These are phyloP conservation scores for Papilio polytes DNA, from an alignment of 1,140 invertebrate species.

Conservation along the genomic window DNA sequence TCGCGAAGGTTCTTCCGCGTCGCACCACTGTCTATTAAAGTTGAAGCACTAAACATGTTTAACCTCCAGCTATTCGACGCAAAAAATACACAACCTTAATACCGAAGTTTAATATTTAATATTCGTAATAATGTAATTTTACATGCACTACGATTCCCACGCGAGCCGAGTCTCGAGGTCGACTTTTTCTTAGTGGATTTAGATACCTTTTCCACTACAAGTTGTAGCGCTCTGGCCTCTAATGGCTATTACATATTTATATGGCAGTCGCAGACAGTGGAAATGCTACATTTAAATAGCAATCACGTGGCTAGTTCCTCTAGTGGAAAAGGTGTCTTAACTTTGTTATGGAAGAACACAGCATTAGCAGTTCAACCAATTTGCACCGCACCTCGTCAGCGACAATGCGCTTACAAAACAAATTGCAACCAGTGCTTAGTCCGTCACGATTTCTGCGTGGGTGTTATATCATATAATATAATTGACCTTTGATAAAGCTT, in stretches of 20 bases:
- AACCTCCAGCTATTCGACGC: slow-evolving; percentile 35
- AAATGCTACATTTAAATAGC: background rate
- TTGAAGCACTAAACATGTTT: slow-evolving; percentile 37
- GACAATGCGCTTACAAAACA: slow-evolving; percentile 60
- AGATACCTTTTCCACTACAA: slow-evolving; percentile 4
- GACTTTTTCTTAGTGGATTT: slow-evolving; percentile 35
- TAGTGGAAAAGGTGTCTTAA: background rate
- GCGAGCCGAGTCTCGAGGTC: slow-evolving; percentile 24
- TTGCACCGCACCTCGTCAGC: slow-evolving; percentile 45
- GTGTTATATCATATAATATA: slow-evolving; percentile 54
- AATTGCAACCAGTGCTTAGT: slow-evolving; percentile 59
- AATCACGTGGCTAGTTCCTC: background rate
- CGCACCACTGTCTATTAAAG: slow-evolving; percentile 37
- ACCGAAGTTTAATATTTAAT: slow-evolving; percentile 35
- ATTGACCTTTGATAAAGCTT: slow-evolving; percentile 41
- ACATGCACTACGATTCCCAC: slow-evolving; percentile 38
- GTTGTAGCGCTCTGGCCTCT: background rate
- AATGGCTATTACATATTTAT: background rate
- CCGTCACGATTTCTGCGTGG: slow-evolving; percentile 58
- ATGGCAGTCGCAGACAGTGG: background rate
- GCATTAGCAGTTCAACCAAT: background rate
- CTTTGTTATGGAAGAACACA: slow-evolving; percentile 7
- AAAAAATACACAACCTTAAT: slow-evolving; percentile 36
- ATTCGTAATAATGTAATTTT: slow-evolving; percentile 32
- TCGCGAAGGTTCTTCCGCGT: slow-evolving; percentile 36